These are phyloP conservation scores for Amblyjoppa proteus DNA, from an alignment of 2,888 invertebrate genomes.

Conservation along the genomic window DNA sequence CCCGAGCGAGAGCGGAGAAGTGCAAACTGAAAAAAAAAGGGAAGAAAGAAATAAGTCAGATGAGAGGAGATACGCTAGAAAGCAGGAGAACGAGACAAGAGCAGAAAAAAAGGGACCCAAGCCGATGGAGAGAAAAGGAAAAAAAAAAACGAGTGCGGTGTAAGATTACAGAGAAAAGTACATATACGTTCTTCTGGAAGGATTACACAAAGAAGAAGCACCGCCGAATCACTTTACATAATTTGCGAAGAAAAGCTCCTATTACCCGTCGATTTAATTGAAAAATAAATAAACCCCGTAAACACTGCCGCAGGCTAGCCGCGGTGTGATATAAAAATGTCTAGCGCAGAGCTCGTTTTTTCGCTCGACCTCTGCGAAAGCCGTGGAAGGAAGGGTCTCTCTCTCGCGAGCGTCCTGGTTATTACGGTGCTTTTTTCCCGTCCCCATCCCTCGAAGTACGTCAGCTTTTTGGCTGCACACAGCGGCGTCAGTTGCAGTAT, in stretches of 20 bases:
- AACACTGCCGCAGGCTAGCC: background rate
- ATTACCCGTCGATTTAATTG: background rate
- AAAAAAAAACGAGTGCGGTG: background rate
- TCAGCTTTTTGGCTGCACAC: constrained; percentile 3
- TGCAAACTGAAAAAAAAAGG: constrained; percentile 10
- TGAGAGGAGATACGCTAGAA: constrained; percentile 4
- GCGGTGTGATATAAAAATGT: background rate
- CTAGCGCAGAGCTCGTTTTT: background rate
- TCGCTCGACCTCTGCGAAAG: background rate
- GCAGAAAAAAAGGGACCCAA: constrained; percentile 13
- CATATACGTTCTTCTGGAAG: constrained; percentile 1
- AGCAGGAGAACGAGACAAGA: constrained; percentile 39
- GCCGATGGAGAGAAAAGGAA: background rate
- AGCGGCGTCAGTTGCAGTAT: constrained; percentile 1
- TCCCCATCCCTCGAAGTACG: background rate
- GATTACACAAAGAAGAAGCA: background rate
- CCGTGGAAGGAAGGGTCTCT: background rate
- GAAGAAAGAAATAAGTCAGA: background rate
- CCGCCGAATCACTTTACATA: background rate
- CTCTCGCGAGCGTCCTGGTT: background rate
- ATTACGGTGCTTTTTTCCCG: constrained; percentile 1
- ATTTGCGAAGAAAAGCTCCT: constrained; percentile 5
- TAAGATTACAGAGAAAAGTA: constrained; percentile 40
- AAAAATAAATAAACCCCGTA: background rate
- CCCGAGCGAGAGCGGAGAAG: constrained; percentile 31